Base-by-base conservation (phyloP, 1,140 invertebrate genomes). In the Venturia canescens region DNA sequence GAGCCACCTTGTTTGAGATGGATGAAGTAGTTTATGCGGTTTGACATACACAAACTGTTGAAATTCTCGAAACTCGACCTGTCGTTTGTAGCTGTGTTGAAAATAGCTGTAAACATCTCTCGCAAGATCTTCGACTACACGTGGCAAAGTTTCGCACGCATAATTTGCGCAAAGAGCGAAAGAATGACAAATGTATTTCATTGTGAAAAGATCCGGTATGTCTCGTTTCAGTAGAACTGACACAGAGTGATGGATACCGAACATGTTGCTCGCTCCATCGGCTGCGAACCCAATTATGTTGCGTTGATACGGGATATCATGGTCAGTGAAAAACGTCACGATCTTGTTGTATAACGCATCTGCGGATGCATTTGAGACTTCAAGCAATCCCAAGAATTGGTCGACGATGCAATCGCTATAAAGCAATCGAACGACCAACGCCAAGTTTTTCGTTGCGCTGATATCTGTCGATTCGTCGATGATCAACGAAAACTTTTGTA, bases 221-320 rank as follows among this genome's bases (percentile, higher is more conserved):
- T 87, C 84, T 72, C 82, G 81, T 76, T 84, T 80, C 16, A 90
- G 81, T 31, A 79, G 53, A 11, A 80, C 85, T 4, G 80, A 29
- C 69, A 89, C 57, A 53, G 89, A 91, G 79, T 91, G 83, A 63
- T 89, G 29, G 6, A 31, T 50, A 18, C 88, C 89, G 29, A 91
- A 83, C 89, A 91, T 92, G 21, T 86, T 85, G 70, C 88, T 91
- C 6, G 89, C 88, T 15, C 89, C 88, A 87, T 92, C 90, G 38
- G 86, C 85, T 9, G 87, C 88, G 88, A 90, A 92, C 23, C 89
- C 90, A 29, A 92, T 84, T 76, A 91, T 82, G 80, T 91, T 89
- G 15, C 50, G 13, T 85, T 87, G 84, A 74, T 87, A 89, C 23
- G 90, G 87, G 82, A 90, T 90, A 31, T 84, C 70, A 44, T 84